Base-by-base conservation (phyloP, 1,140 invertebrate species). In the Plodia interpunctella region DNA sequence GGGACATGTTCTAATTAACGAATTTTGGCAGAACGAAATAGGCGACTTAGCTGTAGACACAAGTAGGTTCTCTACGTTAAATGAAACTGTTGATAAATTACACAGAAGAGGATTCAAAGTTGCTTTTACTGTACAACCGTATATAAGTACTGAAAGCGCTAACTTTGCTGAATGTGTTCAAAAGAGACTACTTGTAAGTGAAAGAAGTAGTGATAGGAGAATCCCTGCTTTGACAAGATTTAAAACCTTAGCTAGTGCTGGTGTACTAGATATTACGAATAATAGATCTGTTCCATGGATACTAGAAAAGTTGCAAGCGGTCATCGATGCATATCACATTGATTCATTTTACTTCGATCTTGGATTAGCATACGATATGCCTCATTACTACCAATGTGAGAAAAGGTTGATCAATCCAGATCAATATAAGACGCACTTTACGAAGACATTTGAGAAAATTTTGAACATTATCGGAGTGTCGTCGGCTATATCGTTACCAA, bases 331-430 rank as follows among this genome's bases (percentile, higher is more conserved):
- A 30, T 97, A 96, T 63, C 92, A 95, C 25, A 95, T 99, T 6
- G 95, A 97, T 74, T 94, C 96, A 0, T 98, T 98, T 78, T 98
- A 96, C 70, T 92, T 98, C 50, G 97, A 98, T 75, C 90, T 97
- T 20, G 97, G 97, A 0, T 96, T 96, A 3, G 94, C 95, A 0
- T 94, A 95, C 51, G 96, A 96, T 70, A 93, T 98, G 88, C 97
- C 97, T 0, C 93, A 94, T 65, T 96, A 96, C 77, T 97, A 96
- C 77, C 92, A 94, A 65, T 95, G 94, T 73, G 92, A 95, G 25
- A 90, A 94, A 35, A 91, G 92, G 0, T 68, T 97, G 0, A 92
- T 92, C 0, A 97, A 96, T 83, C 95, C 95, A 0, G 96, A 97
- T 76, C 91, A 94, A 57, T 97, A 96, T 72, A 95, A 96, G 74